Percentiles rank a stretch among this genome's conserved stretches.
Conservation (phyloP, 1,140 invertebrate species). For the Bombus polaris region DNA sequence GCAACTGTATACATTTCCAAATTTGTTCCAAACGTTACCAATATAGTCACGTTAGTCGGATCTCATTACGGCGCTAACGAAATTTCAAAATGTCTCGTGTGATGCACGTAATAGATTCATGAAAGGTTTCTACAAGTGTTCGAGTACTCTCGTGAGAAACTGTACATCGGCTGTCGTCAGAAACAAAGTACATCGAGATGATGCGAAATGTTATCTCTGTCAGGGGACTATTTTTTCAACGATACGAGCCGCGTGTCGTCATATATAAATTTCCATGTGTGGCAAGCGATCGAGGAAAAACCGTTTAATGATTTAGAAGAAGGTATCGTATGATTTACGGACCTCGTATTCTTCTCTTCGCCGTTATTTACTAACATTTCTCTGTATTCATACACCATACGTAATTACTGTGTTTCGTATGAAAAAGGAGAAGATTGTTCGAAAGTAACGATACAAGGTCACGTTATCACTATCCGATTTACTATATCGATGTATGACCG, state of each 20-base stretch:
- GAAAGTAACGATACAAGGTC: background rate
- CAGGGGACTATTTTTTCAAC: conserved; percentile 6
- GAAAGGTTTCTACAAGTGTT: background rate
- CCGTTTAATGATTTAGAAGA: background rate
- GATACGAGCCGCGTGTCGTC: background rate
- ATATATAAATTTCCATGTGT: background rate
- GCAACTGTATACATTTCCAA: no score
- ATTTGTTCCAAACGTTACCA: no score
- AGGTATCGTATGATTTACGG: background rate
- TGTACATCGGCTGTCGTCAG: background rate
- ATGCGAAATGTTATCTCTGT: conserved; percentile 9
- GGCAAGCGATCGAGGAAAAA: background rate
- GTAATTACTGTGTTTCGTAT: background rate
- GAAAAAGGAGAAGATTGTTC: background rate
- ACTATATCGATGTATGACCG: background rate
- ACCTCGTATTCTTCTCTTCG: background rate
- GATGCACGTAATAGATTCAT: no score
- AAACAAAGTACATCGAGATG: conserved; percentile 9
- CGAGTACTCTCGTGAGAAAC: background rate
- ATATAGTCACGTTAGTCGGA: no score
- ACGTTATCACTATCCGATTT: background rate
- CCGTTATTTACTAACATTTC: background rate
- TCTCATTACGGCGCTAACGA: no score
- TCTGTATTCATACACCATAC: background rate
- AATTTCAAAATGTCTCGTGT: no score